A percentile compares a stretch with the other conserved stretches of the same genome.
Conservation (phyloP, 2,113 vertebrate genomes). For the Callipepla californica region DNA sequence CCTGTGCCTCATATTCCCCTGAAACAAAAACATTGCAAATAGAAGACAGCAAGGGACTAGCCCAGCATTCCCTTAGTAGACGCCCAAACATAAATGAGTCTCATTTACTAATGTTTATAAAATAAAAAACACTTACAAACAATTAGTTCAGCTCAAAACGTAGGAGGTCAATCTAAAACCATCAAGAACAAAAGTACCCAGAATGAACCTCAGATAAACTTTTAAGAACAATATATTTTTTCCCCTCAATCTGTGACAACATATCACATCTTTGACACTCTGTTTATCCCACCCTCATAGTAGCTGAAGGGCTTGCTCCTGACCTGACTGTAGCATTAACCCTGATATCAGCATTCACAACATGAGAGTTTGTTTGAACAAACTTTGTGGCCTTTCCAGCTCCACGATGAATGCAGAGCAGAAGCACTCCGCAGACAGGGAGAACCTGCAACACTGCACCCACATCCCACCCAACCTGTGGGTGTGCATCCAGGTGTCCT, state of each 20-base stretch:
- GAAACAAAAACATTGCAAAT: background rate
- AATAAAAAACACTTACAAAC: background rate
- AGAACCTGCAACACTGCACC: background rate
- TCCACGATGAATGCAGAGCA: accelerated
- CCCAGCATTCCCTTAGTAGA: background rate
- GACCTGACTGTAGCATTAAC: background rate
- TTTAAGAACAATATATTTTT: background rate
- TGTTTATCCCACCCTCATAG: background rate
- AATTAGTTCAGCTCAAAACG: background rate
- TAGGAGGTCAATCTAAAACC: background rate
- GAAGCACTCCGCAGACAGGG: background rate
- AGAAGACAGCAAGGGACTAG: background rate
- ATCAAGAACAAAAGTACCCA: background rate
- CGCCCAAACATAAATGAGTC: background rate
- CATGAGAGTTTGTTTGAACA: background rate
- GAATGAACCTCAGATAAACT: slow-evolving; percentile 23
- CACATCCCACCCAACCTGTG: background rate
- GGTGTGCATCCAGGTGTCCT: accelerated
- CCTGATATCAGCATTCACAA: background rate
- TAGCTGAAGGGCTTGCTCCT: background rate
- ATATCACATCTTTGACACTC: background rate
- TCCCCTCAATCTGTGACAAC: background rate
- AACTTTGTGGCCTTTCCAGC: background rate
- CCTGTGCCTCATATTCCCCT: background rate
- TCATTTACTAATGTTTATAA: background rate